Evolutionary conservation across 2,888 invertebrate genomes (phyloP), one percentile per base, ranked within the genome.

Genomic region (Torymus texanus): DNA sequence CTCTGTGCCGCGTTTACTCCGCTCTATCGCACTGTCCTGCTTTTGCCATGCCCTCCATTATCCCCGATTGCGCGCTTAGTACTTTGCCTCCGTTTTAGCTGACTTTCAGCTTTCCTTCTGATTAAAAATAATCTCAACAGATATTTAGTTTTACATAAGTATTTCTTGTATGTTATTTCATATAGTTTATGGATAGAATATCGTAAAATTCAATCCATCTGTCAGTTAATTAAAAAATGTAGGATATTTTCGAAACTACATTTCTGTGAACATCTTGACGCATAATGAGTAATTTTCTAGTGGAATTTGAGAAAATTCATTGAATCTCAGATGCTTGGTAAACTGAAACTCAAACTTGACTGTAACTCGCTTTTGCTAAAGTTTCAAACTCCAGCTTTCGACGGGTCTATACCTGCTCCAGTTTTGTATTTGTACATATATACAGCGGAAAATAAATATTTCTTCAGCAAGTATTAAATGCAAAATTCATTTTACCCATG

Each of bases 261-360:
- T 8, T 41, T 1, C 5, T 8, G 41, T 1, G 8, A 14, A 63
- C 8, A 63, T 63, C 41, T 67, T 10, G 10, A 12, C 10, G 41
- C 12, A 68, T 29, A 70, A 16, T 59, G 59, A 2, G 24, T 29
- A n/a, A 71, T 71, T 61, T 61, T n/a, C 3, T 61, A 21, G 61
- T 61, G 50, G 61, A 41, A 59, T 71, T 68, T 56, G 2, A 66
- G n/a, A 10, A 55, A 59, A 59, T 13, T 61, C 61, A 61, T 61
- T 61, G 71, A 21, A 21, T 59, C 51, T 24, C 12, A 0, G 50
- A 21, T n/a, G 14, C 14, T 59, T 51, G 1, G 59, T 59, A 71
- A 71, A 71, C 71, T 71, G 21, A 24, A 71, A 71, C 51, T 61
- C 14, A 59, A 70, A 70, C 41, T 70, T 18, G 21, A 58, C n/a